Percentiles rank a stretch among this genome's conserved stretches.
Conservation (phyloP, 2,113 vertebrate genomes). For the Pelmatolapia mariae region DNA sequence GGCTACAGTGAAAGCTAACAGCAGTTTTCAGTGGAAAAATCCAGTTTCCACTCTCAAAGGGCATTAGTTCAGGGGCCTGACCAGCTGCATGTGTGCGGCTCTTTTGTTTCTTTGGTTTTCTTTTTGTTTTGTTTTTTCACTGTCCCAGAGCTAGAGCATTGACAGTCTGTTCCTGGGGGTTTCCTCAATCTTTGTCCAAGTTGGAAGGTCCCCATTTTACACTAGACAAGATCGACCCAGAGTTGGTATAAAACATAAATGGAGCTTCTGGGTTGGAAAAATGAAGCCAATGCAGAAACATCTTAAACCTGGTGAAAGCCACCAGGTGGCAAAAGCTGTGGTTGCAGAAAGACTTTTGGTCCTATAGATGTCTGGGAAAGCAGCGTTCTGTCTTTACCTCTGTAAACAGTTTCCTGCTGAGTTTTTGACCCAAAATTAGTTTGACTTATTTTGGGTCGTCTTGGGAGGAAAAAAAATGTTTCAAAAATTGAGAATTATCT, state of each 20-base stretch:
- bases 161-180: neutral
- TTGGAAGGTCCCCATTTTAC: neutral
- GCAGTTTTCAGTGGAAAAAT: neutral
- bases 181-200: neutral
- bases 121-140: neutral
- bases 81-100: neutral
- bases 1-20: neutral
- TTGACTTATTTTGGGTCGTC: neutral
- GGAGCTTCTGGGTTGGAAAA: neutral
- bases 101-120: neutral
- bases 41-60: neutral
- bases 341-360: neutral
- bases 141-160: neutral
- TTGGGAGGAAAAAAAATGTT: neutral
- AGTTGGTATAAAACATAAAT: neutral
- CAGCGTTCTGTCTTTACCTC: neutral
- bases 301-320: neutral
- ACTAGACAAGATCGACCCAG: neutral
- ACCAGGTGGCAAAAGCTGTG: neutral
- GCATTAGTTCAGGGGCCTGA: neutral
- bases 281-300: neutral
- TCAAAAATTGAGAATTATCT: neutral
- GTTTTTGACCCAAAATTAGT: neutral
- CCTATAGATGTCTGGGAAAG: neutral
- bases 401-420: neutral